Evolutionary conservation across 2,113 vertebrate genomes (phyloP), one percentile per base, ranked within the genome.

Genomic region (Callocephalon fimbriatum): DNA sequence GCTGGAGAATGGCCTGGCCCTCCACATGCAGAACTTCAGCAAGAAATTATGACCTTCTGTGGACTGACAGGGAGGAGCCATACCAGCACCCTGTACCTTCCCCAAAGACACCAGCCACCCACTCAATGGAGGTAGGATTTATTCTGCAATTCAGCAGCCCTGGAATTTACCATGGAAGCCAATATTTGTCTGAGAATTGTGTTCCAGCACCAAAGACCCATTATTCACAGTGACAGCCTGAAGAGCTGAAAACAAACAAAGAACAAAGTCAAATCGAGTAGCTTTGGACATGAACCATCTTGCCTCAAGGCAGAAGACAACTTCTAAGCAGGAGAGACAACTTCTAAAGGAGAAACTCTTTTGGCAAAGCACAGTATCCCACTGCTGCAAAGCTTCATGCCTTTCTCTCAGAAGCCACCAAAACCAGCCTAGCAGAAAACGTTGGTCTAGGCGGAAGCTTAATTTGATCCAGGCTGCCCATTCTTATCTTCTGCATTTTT

Each of bases 251-350:
- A 97, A 92, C 91, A 96, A 91, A 95, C 42, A 89, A 89, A 95
- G 86, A 96, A 95, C 91, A 97, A 96, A 97, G 93, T 95, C 51
- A 74, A 88, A 96, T 90, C 63, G 84, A 95, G 91, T 89, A 88
- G 80, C 66, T 95, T 92, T 96, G 92, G 92, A 91, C 53, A 88
- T 35, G 92, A 96, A 96, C 79, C 54, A 86, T 82, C 37, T 77
- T 53, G 92, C 95, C 91, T 89, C 70, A 91, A 87, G 95, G 96
- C 91, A 89, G 70, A 94, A 91, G 72, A 94, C 79, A 87, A 86
- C 72, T 95, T 97, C 76, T 95, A 84, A 97, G 82, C 73, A 84
- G 77, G 56, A 74, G 65, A 81, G 79, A 81, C 54, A 74, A 68
- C 80, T 95, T 96, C 89, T 91, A 88, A 93, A 45, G 74, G 82